Percentiles rank a stretch among this genome's conserved stretches.
phyloP scores from a whole-genome alignment of 2,797 vertebrate genomes.

The Schizothorax lantsangensis region DNA sequence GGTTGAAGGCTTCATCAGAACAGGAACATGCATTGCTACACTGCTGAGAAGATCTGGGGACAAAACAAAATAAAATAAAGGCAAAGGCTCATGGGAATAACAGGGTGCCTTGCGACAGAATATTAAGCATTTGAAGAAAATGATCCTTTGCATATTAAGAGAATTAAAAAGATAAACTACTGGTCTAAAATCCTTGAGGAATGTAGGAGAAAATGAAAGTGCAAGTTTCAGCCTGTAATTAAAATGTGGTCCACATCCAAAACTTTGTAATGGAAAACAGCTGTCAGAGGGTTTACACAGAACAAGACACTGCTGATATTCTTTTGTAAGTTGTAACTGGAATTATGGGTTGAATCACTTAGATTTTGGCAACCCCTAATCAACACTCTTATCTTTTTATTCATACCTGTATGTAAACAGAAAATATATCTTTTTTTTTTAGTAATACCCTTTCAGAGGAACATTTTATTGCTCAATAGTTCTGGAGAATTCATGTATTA shows the following conservation, averaged over 20 bases:
- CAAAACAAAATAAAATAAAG: conserved; percentile 22
- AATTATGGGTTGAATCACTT: background rate
- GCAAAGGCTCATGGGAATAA: background rate
- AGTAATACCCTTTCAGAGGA: background rate
- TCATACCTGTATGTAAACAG: background rate
- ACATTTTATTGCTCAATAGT: background rate
- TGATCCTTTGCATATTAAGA: background rate
- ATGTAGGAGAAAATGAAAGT: background rate
- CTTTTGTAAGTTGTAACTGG: background rate
- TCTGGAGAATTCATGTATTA: background rate
- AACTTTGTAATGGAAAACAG: background rate
- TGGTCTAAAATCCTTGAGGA: background rate
- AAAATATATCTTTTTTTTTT: background rate
- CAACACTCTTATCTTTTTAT: background rate
- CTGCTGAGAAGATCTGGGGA: rapidly evolving
- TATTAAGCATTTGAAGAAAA: background rate
- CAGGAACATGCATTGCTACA: conserved; percentile 81
- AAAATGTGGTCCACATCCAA: background rate
- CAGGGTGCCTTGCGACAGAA: background rate
- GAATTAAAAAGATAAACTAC: background rate
- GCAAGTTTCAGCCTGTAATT: background rate
- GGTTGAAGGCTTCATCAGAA: conserved; percentile 80
- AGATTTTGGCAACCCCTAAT: background rate
- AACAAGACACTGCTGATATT: background rate
- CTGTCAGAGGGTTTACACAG: background rate